These are phyloP conservation scores for Cathartes aura DNA, from an alignment of 2,113 vertebrate species.

Conservation along the genomic window DNA sequence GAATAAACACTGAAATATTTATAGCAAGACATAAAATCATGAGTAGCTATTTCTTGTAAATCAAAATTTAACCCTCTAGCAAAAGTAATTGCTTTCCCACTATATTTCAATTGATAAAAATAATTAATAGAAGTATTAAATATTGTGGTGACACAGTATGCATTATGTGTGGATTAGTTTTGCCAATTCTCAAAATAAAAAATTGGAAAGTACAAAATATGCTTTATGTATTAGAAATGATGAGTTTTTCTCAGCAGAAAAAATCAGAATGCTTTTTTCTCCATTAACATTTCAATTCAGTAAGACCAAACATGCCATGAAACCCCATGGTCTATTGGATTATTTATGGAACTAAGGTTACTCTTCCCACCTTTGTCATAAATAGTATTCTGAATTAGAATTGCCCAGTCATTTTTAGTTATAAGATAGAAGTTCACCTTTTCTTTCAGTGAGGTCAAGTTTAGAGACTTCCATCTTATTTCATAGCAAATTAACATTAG, in stretches of 20 bases:
- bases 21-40: constrained; percentile 15
- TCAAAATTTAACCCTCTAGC: background rate
- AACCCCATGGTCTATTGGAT: background rate
- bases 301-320: background rate
- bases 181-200: background rate
- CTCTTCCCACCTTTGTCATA: background rate
- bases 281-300: background rate
- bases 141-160: background rate
- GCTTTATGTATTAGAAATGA: background rate
- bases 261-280: background rate
- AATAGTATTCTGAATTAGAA: background rate
- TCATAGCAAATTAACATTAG: background rate
- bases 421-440: background rate
- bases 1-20: constrained; percentile 63
- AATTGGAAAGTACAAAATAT: background rate
- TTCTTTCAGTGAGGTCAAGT: background rate
- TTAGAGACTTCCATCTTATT: background rate
- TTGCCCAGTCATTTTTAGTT: background rate
- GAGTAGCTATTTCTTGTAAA: background rate
- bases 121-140: background rate
- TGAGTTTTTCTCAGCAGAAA: background rate
- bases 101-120: background rate
- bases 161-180: background rate
- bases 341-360: background rate
- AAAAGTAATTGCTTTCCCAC: constrained; percentile 13